These are phyloP conservation scores for Stenchaetothrips biformis DNA, from an alignment of 2,888 invertebrate species.

Conservation along the genomic window DNA sequence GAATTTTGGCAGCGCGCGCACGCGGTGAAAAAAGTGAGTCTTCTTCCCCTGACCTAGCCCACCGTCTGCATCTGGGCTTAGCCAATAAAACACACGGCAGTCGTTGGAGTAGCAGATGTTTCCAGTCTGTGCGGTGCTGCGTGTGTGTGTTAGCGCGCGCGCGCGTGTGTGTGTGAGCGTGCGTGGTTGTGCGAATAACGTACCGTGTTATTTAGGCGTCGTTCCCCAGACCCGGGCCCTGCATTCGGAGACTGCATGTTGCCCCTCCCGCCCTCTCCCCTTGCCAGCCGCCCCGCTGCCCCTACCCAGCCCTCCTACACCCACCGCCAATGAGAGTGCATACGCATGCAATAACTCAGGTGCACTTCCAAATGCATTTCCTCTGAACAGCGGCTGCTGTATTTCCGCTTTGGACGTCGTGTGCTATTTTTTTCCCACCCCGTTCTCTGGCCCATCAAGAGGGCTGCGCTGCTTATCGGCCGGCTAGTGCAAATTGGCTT, in stretches of 20 bases:
- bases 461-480: too few species aligned
- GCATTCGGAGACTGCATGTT: neutral
- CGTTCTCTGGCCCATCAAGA: neutral
- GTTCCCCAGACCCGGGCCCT: neutral
- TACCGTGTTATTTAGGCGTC: constrained; percentile 13
- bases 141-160: too few species aligned
- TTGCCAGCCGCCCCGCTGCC: neutral
- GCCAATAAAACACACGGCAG: constrained; percentile 13
- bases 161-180: neutral
- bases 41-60: neutral
- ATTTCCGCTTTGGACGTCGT: constrained; percentile 11
- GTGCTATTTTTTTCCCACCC: neutral
- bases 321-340: too few species aligned
- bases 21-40: too few species aligned
- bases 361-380: too few species aligned
- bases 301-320: neutral
- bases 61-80: neutral
- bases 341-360: too few species aligned
- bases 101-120: neutral
- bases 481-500: too few species aligned
- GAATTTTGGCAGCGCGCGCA: too few species aligned
- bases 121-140: neutral
- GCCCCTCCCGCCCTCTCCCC: neutral
- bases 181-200: neutral
- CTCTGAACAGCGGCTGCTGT: neutral